Evolutionary conservation across 2,113 vertebrate genomes (phyloP).

Genomic region (Hippocampus zosterae): DNA sequence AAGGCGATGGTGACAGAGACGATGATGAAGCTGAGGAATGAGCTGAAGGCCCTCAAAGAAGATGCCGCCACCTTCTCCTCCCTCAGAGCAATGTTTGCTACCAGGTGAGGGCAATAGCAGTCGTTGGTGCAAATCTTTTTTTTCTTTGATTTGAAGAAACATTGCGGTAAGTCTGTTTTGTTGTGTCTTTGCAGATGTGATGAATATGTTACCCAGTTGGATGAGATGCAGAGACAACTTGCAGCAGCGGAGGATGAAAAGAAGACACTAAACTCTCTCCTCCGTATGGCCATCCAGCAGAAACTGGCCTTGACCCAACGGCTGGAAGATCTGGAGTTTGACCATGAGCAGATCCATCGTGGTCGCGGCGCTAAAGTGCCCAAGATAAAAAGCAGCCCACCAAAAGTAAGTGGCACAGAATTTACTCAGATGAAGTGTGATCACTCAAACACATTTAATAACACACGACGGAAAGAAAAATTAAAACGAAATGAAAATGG

Average conservation of each 20-base stretch:
- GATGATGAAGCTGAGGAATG: constrained; percentile 96
- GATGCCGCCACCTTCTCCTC: constrained; percentile 98
- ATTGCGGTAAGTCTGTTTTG: background rate
- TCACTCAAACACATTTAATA: background rate
- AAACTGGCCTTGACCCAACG: constrained; percentile 95
- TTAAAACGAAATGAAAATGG: background rate
- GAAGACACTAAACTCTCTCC: constrained; percentile 95
- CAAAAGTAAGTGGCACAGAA: constrained; percentile 91
- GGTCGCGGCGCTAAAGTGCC: constrained; percentile 88
- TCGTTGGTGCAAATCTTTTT: background rate
- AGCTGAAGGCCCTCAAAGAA: constrained; percentile 96
- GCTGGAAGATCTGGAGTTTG: constrained; percentile 97
- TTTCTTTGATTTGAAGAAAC: background rate
- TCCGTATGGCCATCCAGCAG: constrained; percentile 98
- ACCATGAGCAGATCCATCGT: constrained; percentile 91
- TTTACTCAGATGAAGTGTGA: background rate
- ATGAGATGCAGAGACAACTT: constrained; percentile 98
- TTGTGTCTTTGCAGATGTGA: constrained; percentile 78
- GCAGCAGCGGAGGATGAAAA: constrained; percentile 97
- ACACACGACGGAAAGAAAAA: background rate
- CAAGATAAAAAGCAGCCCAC: constrained; percentile 89
- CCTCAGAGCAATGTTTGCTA: constrained; percentile 97
- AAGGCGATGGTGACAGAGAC: constrained; percentile 97
- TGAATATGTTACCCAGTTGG: constrained; percentile 93
- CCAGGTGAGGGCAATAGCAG: constrained; percentile 73